phyloP scores from a whole-genome alignment of 2,888 invertebrate species.

The Eledona agricola region DNA sequence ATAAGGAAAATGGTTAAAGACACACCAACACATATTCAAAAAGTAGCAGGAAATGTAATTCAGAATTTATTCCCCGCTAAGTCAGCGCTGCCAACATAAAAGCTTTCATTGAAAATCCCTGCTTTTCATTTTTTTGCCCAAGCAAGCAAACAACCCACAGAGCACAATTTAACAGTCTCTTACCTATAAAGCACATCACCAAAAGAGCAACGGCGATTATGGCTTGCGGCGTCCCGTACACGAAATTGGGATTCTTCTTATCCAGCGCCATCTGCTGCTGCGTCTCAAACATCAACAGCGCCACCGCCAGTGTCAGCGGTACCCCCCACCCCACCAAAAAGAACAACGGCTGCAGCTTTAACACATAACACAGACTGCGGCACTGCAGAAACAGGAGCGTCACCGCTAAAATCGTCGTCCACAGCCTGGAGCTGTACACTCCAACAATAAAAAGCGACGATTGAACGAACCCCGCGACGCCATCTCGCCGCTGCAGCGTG shows the following conservation, averaged over 20 bases:
- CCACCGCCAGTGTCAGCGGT: conserved; percentile 73
- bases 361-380: conserved; percentile 83
- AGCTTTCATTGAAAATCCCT: no score
- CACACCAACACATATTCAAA: no score
- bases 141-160: no score
- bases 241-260: conserved; percentile 78
- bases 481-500: conserved; percentile 64
- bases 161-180: no score
- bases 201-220: conserved; percentile 79
- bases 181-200: conserved; percentile 82
- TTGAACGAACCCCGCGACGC: conserved; percentile 76
- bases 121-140: no score
- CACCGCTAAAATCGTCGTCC: conserved; percentile 86
- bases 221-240: conserved; percentile 80
- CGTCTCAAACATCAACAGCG: conserved; percentile 69
- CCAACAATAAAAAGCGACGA: conserved; percentile 80
- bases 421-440: conserved; percentile 83
- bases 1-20: no score
- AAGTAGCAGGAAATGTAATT: no score
- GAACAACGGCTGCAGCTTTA: conserved; percentile 78
- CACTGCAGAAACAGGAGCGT: conserved; percentile 83
- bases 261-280: conserved; percentile 65
- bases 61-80: no score
- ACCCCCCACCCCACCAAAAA: conserved; percentile 68
- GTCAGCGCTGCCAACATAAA: no score